These are phyloP conservation scores for Plebejus melissa DNA, from an alignment of 2,888 invertebrate genomes.

Conservation along the genomic window DNA sequence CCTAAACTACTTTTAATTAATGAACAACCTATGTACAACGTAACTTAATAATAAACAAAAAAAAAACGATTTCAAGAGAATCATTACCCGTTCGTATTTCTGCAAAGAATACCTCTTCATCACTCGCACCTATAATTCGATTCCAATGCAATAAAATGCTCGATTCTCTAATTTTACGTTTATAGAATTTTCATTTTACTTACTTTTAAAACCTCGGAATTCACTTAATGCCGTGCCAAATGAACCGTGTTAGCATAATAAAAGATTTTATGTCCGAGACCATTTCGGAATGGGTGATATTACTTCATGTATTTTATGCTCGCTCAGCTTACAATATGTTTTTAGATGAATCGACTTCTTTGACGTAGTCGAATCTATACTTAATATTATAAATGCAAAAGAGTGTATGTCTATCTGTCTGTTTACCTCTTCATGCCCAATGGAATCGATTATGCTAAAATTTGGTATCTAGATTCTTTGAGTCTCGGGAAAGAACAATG, in stretches of 20 bases:
- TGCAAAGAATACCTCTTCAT: background rate
- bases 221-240: constrained; percentile 76
- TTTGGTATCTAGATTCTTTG: too few species aligned
- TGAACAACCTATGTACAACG: background rate
- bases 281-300: constrained; percentile 70
- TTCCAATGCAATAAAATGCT: background rate
- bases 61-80: background rate
- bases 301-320: constrained; percentile 34
- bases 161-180: constrained; percentile 19
- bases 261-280: constrained; percentile 75
- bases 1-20: background rate
- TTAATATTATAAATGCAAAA: too few species aligned
- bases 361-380: background rate
- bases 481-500: too few species aligned
- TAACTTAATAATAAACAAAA: background rate
- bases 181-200: constrained; percentile 60
- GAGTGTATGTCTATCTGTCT: too few species aligned
- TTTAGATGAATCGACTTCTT: background rate
- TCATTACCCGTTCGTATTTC: background rate
- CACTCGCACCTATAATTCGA: background rate
- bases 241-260: constrained; percentile 76
- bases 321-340: constrained; percentile 21
- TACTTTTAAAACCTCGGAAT: constrained; percentile 74
- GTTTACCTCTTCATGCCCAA: too few species aligned
- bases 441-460: too few species aligned